Conservation (phyloP, 1,140 invertebrate genomes). For the Fopius arisanus region DNA sequence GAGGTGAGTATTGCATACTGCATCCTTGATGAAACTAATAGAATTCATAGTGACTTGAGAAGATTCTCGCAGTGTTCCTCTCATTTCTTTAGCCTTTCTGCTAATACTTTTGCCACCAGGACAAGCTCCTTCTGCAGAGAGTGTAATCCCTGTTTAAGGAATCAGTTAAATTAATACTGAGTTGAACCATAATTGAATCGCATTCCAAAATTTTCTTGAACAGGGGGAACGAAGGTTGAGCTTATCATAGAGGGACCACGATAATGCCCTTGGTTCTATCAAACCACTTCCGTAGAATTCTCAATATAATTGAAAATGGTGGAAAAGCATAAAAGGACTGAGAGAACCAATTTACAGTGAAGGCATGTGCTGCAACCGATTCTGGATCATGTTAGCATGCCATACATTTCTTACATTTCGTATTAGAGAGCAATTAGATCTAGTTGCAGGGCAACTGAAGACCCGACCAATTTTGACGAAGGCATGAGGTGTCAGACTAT, state of each 20-base stretch:
- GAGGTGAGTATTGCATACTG: slow-evolving; percentile 3
- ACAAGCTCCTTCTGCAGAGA: slow-evolving; percentile 17
- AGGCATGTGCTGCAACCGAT: slow-evolving; percentile 38
- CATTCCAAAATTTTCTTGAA: slow-evolving; percentile 19
- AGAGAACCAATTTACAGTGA: slow-evolving; percentile 42
- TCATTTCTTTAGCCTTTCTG: slow-evolving; percentile 24
- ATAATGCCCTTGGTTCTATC: slow-evolving; percentile 32
- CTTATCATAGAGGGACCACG: slow-evolving; percentile 22
- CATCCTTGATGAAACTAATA: slow-evolving; percentile 7
- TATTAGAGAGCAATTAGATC: slow-evolving; percentile 43
- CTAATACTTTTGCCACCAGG: slow-evolving; percentile 32
- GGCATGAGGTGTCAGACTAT: neutral
- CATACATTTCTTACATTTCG: slow-evolving; percentile 39
- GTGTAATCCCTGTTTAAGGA: slow-evolving; percentile 27
- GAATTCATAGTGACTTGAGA: slow-evolving; percentile 20
- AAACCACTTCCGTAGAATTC: slow-evolving; percentile 32
- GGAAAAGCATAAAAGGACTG: slow-evolving; percentile 38
- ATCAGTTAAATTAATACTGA: slow-evolving; percentile 24
- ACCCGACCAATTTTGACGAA: slow-evolving; percentile 32
- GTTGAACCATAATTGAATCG: slow-evolving; percentile 20
- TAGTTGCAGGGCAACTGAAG: slow-evolving; percentile 37
- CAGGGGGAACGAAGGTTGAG: slow-evolving; percentile 31
- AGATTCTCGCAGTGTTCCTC: slow-evolving; percentile 8
- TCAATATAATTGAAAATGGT: slow-evolving; percentile 40
- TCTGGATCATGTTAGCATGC: slow-evolving; percentile 43